Base-by-base conservation (phyloP, 2,888 invertebrate species). In the Augiades crinisus region DNA sequence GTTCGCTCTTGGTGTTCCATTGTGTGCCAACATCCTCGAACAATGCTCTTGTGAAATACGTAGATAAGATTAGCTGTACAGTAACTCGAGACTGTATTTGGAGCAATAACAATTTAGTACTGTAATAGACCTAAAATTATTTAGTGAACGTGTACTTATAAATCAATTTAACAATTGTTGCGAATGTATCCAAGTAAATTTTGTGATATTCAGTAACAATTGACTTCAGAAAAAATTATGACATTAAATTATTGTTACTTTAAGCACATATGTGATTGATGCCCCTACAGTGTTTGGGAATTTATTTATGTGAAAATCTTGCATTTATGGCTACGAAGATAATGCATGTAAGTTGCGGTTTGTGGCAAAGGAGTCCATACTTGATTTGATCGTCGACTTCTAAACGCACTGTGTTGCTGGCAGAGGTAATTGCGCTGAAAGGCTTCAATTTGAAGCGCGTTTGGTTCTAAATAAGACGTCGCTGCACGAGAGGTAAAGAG, bases 381-480 rank as follows among this genome's bases (percentile, higher is more conserved):
- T 76, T 75, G 72, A 75, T 75, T 73, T 75, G 75, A 82, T 82
- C 74, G 78, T 69, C 61, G 72, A 73, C 75, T 77, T 77, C 75
- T 83, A 81, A 82, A 76, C 77, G 77, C 66, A 67, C 63, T 53
- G 56, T 62, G 65, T 71, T 67, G 75, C 69, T 75, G 60, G 77
- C 70, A 67, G 62, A 68, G 73, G 80, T 81, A 81, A 85, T 83
- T 85, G 81, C 75, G 77, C 70, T 83, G 86, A 87, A 86, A 85
- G 78, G 79, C 81, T 73, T 78, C 86, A 86, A 87, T 88, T 88
- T 86, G 70, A 76, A 68, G 65, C 70, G 74, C 68, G 72, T 82
- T 81, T 80, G 79, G 75, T 60, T 71, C 79, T 87, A 84, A 88
- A 86, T 88, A 86, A 88, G 88, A 88, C 84, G 86, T 88, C 82